phyloP scores from a whole-genome alignment of 2,888 invertebrate genomes.

The Bhutanitis thaidina region DNA sequence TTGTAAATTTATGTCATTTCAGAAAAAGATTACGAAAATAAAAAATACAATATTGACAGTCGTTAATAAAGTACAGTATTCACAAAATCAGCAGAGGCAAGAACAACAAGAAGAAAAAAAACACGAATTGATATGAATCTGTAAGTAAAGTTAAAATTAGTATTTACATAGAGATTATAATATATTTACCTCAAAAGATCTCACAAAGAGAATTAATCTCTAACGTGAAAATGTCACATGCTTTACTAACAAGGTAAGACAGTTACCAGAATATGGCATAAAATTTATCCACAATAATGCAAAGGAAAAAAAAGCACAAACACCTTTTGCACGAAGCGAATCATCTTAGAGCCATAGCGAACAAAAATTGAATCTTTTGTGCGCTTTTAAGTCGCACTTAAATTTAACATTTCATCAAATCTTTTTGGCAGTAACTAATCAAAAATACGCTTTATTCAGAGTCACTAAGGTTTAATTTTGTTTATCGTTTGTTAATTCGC shows the following conservation, averaged over 20 bases:
- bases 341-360: slow-evolving; percentile 48
- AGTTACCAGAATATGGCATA: slow-evolving; percentile 41
- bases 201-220: slow-evolving; percentile 14
- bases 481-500: slow-evolving; percentile 42
- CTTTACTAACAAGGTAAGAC: slow-evolving; percentile 55
- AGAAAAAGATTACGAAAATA: too few species aligned
- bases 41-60: slow-evolving; percentile 4
- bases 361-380: slow-evolving; percentile 70
- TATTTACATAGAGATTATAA: slow-evolving; percentile 9
- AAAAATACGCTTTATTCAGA: slow-evolving; percentile 34
- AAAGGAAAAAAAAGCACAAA: slow-evolving; percentile 45
- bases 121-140: too few species aligned
- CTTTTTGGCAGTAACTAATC: slow-evolving; percentile 21
- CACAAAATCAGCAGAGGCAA: not conserved
- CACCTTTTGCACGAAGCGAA: slow-evolving; percentile 47
- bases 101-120: not conserved
- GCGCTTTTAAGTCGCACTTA: slow-evolving; percentile 58
- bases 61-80: not conserved
- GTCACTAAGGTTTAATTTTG: slow-evolving; percentile 33
- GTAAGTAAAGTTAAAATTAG: slow-evolving; percentile 3
- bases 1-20: too few species aligned
- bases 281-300: slow-evolving; percentile 50
- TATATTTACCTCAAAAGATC: not conserved
- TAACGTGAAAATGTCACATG: slow-evolving; percentile 56
- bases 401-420: slow-evolving; percentile 67